Evolutionary conservation across 2,888 invertebrate genomes (phyloP), one percentile per base, ranked within the genome.

Genomic region (Monoplex corrugatus): DNA sequence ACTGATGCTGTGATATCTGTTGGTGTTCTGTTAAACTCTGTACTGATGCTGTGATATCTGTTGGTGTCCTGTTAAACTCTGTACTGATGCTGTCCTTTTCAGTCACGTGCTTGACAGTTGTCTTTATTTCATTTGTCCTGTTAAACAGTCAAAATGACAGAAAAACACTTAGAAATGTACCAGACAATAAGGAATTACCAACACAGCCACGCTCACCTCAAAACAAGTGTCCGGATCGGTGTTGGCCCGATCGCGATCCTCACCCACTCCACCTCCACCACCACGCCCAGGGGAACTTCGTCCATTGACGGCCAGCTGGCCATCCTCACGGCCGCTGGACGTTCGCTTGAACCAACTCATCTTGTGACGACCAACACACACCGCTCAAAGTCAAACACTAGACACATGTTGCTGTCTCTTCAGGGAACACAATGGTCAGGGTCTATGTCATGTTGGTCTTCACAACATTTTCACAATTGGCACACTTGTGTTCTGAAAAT

Each of bases 151-250:
- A 50, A 50, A 19, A 50, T 19, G 19, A 19, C 50, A 72, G 72
- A 10, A 19, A n/a, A 19, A 28, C 32, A 72, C 2, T 28, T n/a
- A 72, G 10, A 32, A 10, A 72, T 3, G 32, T 2, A 72, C 10
- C n/a, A n/a, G 72, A 28, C 32, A 57, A 57, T n/a, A n/a, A 72
- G 5, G 32, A 0, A 2, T 32, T n/a, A n/a, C 32, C n/a, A 13
- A 72, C 32, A 72, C 72, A 72, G n/a, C n/a, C 72, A 75, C 80
- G 3, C 0, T 86, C n/a, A 91, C 91, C 96, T 98, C 98, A 95
- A 98, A 98, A 96, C 98, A 98, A 13, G 98, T 98, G 88, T 94
- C 94, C 2, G 96, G 95, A 89, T 98, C 97, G 0, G 98, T 95
- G 96, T 94, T 93, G n/a, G 93, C 89, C 10, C 93, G 91, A 32